Evolutionary conservation across 2,113 vertebrate species (phyloP), one percentile per base, ranked within the genome.

Genomic region (Nannobrachium achirus): DNA sequence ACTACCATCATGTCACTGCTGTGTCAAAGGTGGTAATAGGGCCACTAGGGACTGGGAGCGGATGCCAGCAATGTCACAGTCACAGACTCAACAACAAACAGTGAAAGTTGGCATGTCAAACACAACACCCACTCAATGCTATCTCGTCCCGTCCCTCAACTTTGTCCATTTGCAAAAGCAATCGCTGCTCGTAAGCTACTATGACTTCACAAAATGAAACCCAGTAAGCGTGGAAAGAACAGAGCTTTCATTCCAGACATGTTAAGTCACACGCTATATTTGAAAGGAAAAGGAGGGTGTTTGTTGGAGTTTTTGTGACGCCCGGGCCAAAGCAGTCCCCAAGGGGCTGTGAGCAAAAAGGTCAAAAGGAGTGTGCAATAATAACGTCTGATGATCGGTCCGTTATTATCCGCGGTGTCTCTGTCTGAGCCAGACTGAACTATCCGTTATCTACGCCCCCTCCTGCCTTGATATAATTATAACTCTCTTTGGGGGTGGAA

Each of bases 1-100:
- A 62, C 70, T 63, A 67, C 81, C 25, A 25, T 49, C 63, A 44
- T 39, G 63, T 69, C 7, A 57, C 41, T 66, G 69, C 56, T 51
- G 49, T 40, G 44, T 57, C 6, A 16, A 56, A 7, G 57, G 40
- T 41, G 0, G 6, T 70, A 65, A 66, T 46, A 55, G 78, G 64
- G 19, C 76, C 55, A 52, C 1, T 48, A 64, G 63, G 25, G 25
- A 33, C n/a, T n/a, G n/a, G n/a, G 61, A 66, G 16, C 66, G 52
- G 50, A 60, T 79, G 76, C 68, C 72, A 59, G 63, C 25, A 33
- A n/a, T 33, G 25, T 33, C 25, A 33, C 25, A 33, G 25, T 33
- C 25, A 33, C 25, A 66, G 6, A 15, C 13, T 16, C 44, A 14
- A 62, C 16, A 51, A 51, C 56, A 46, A 64, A 6, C 39, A 56